Conservation (phyloP, 2,797 vertebrate genomes). For the Sebastes diploproa region DNA sequence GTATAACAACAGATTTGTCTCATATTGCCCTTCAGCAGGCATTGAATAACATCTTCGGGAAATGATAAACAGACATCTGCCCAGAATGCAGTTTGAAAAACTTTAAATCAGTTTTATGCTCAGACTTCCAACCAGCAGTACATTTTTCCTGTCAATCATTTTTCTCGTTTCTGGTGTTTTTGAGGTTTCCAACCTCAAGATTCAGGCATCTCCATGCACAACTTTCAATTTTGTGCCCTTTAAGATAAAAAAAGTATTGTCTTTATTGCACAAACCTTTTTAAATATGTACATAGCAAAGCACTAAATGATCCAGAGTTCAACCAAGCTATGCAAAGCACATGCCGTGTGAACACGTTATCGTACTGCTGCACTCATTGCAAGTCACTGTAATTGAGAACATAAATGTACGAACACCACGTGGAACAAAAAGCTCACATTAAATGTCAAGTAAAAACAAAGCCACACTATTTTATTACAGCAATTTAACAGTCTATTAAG, state of each 20-base stretch:
- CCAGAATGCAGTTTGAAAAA: neutral
- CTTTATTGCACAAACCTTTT: too few relatives aligned
- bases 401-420: neutral
- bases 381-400: neutral
- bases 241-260: neutral
- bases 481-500: neutral
- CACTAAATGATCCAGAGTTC: neutral
- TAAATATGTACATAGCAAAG: too few relatives aligned
- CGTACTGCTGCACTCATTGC: too few relatives aligned
- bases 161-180: neutral
- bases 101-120: neutral
- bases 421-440: neutral
- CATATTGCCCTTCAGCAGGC: neutral
- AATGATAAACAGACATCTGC: neutral
- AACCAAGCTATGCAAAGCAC: neutral
- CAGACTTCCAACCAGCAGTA: neutral
- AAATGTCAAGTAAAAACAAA: conserved; percentile 8
- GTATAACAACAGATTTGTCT: neutral
- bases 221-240: neutral
- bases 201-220: neutral
- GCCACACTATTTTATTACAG: neutral
- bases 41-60: neutral
- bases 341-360: neutral
- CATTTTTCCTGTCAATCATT: neutral
- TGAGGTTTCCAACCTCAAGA: neutral